Conservation (phyloP, 1,140 invertebrate species). For the Aphaenogaster rudis region DNA sequence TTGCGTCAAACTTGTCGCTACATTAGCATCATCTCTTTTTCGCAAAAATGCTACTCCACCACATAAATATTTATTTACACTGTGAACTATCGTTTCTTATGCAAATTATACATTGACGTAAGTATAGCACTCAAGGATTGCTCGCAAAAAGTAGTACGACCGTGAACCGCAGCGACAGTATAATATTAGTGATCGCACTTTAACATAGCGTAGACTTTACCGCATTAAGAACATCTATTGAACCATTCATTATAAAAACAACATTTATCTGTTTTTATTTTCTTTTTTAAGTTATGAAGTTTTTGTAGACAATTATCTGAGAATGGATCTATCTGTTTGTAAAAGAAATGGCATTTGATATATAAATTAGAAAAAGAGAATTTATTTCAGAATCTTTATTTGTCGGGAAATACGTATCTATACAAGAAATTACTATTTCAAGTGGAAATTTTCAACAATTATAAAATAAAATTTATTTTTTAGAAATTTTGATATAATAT, state of each 20-base stretch:
- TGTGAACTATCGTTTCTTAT: not conserved
- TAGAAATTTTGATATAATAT: not conserved
- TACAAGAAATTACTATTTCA: not conserved
- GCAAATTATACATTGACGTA: slow-evolving; percentile 31
- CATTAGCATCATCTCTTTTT: not conserved
- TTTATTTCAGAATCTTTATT: not conserved
- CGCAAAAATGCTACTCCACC: not conserved
- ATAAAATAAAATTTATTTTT: not conserved
- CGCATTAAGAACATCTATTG: not conserved
- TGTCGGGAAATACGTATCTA: not conserved
- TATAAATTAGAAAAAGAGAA: not conserved
- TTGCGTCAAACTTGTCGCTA: slow-evolving; percentile 34
- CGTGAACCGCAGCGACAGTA: not conserved
- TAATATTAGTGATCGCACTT: not conserved
- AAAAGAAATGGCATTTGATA: not conserved
- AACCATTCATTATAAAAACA: not conserved
- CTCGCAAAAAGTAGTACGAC: not conserved
- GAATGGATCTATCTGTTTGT: not conserved
- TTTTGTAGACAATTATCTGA: too few species aligned
- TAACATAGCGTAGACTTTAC: not conserved
- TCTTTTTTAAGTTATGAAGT: not conserved
- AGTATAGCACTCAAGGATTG: not conserved
- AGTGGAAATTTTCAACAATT: not conserved
- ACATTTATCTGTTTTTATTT: not conserved
- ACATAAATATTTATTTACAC: slow-evolving; percentile 36